Conservation (phyloP, 2,888 invertebrate species). For the Orthonevra nobilis region DNA sequence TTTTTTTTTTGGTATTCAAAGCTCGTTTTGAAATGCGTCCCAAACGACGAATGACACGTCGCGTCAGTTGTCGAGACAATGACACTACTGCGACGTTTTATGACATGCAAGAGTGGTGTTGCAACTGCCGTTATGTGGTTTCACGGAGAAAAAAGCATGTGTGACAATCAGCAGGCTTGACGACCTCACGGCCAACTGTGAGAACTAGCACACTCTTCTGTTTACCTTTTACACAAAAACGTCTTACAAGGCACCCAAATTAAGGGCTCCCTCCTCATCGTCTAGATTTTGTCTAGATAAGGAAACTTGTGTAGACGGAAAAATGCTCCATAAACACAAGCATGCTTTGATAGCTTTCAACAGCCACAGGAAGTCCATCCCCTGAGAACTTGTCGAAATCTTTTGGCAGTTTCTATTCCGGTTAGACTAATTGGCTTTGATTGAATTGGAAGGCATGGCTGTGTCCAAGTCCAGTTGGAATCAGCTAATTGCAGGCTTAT, state of each 20-base stretch:
- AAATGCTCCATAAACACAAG: no score
- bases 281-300: no score
- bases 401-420: constrained; percentile 4
- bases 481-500: constrained; percentile 56
- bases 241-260: constrained; percentile 13
- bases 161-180: constrained; percentile 14
- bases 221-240: constrained; percentile 8
- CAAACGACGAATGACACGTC: no score
- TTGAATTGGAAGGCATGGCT: constrained; percentile 52
- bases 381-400: constrained; percentile 19
- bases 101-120: constrained; percentile 16
- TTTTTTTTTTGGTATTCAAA: constrained; percentile 25
- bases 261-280: no score
- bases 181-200: constrained; percentile 28
- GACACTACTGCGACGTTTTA: background rate
- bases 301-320: no score
- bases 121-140: constrained; percentile 28
- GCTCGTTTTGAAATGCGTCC: constrained; percentile 38
- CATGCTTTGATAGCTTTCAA: no score
- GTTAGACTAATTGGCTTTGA: constrained; percentile 59
- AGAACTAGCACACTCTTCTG: constrained; percentile 44
- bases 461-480: constrained; percentile 57
- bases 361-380: constrained; percentile 57
- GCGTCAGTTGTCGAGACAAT: no score
- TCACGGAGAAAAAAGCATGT: constrained; percentile 12